Evolutionary conservation across 2,113 vertebrate species (phyloP), one percentile per base, ranked within the genome.

Genomic region (Progne subis): DNA sequence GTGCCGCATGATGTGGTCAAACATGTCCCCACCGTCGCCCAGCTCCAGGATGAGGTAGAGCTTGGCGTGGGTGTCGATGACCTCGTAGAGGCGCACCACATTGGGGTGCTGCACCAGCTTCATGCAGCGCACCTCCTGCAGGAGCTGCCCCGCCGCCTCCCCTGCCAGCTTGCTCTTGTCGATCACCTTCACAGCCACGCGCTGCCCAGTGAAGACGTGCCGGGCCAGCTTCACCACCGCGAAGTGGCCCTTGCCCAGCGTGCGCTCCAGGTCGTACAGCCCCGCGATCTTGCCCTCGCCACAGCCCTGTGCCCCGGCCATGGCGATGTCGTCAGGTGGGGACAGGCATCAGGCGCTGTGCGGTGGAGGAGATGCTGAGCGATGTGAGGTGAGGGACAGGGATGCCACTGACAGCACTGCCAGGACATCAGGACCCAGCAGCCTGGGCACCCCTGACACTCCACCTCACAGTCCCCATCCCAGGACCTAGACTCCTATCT

Each of bases 11-110:
- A 99, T 99, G 98, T 99, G 98, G 97, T 99, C 98, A 2, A 98
- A 99, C 96, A 99, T 98, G 97, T 99, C 99, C 2, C 99, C 99
- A 0, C 99, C 99, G 2, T 99, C 98, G 0, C 98, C 99, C 97
- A 99, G 98, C 98, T 99, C 99, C 98, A 99, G 98, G 91, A 99
- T 98, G 83, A 99, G 98, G 98, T 99, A 98, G 86, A 99, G 98
- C 94, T 98, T 99, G 97, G 98, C 97, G 14, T 98, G 98, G 4
- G 98, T 99, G 97, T 99, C 98, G 16, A 99, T 99, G 91, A 99
- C 99, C 96, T 99, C 98, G 52, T 99, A 99, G 41, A 99, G 98
- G 15, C 98, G 98, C 34, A 99, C 99, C 94, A 99, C 98, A 1
- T 99, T 99, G 95, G 99, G 99, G 95, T 99, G 98, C 97, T 98